Percentiles rank a stretch among this genome's conserved stretches.
Evolutionary conservation across 2,888 invertebrate genomes (phyloP).

Genomic region (Drosophila stalkeri): DNA sequence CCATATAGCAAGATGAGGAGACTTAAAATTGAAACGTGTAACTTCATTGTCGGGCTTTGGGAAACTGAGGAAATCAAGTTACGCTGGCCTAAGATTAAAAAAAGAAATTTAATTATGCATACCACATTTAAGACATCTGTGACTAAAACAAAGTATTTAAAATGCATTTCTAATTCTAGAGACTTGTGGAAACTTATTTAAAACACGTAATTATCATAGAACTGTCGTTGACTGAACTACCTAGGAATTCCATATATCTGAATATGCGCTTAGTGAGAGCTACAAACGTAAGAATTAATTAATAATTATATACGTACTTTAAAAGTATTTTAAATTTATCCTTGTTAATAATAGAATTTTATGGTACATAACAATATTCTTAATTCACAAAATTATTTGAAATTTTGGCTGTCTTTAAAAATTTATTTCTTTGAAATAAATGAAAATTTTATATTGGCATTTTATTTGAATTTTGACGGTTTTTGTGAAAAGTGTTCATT

Average conservation of each 20-base stretch:
- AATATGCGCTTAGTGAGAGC: constrained; percentile 29
- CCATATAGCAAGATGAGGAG: neutral
- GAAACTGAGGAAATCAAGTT: neutral
- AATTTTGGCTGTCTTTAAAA: too few relatives aligned
- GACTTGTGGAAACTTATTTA: neutral
- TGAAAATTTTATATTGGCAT: too few relatives aligned
- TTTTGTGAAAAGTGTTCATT: too few relatives aligned
- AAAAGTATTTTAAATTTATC: too few relatives aligned
- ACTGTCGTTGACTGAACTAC: neutral
- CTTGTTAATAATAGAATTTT: too few relatives aligned
- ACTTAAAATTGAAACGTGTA: neutral
- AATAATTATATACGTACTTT: neutral
- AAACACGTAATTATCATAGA: neutral
- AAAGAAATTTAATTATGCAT: constrained; percentile 1
- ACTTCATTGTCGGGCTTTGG: constrained; percentile 19
- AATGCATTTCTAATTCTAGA: neutral
- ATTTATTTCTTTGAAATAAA: too few relatives aligned
- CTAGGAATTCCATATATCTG: neutral
- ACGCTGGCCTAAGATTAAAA: neutral
- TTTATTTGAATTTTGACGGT: too few relatives aligned
- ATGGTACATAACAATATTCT: too few relatives aligned
- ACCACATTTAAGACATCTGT: neutral
- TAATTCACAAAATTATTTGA: too few relatives aligned
- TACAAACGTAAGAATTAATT: constrained; percentile 2
- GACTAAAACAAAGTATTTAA: neutral